Conservation (phyloP, 2,113 vertebrate species). For the Pterocles orientalis region DNA sequence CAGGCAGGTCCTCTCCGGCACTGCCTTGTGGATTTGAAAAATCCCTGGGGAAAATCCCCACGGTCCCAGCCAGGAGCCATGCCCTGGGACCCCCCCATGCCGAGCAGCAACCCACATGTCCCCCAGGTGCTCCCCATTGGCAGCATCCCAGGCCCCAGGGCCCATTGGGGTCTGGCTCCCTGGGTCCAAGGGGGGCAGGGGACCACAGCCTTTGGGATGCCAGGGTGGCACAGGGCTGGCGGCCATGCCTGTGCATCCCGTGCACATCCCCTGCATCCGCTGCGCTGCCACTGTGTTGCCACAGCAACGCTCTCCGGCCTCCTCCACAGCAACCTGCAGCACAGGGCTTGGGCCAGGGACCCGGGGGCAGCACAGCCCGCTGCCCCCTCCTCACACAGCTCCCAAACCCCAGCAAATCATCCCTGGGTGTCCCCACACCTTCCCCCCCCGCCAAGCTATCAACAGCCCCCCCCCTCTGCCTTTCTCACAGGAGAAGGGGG, state of each 20-base stretch:
- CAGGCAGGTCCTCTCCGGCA: fast-evolving
- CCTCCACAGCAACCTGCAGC: constrained; percentile 20
- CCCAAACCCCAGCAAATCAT: fast-evolving
- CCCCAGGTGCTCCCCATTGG: fast-evolving
- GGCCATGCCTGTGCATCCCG: neutral
- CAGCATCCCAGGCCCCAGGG: fast-evolving
- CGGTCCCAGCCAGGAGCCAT: fast-evolving
- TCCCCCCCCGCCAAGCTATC: fast-evolving
- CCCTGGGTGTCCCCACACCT: neutral
- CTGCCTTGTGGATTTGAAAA: neutral
- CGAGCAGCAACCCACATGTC: too few relatives aligned
- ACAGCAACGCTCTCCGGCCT: constrained; percentile 35
- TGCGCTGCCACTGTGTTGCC: constrained; percentile 16
- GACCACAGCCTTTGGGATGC: fast-evolving
- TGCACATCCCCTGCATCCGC: neutral
- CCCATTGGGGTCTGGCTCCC: fast-evolving
- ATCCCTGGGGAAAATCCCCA: neutral
- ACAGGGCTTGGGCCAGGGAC: fast-evolving
- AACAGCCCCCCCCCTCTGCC: neutral
- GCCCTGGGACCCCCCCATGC: neutral
- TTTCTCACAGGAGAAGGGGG: fast-evolving
- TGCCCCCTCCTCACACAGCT: fast-evolving
- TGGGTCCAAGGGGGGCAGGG: fast-evolving
- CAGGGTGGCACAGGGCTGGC: fast-evolving
- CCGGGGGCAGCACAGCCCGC: fast-evolving